phyloP scores from a whole-genome alignment of 2,113 vertebrate genomes.

The Podilymbus podiceps region DNA sequence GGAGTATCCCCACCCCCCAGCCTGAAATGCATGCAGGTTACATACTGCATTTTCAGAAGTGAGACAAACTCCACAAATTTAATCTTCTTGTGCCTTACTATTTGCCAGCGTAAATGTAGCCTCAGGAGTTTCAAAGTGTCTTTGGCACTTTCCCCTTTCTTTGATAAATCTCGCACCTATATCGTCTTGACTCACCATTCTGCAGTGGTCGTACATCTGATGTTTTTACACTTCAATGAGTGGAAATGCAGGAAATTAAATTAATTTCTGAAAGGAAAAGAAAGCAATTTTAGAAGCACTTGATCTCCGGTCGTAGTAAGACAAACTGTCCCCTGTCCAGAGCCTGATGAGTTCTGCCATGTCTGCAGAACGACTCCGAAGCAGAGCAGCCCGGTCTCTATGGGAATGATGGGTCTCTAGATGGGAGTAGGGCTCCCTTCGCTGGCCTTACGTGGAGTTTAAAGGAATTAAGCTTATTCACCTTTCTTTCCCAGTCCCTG shows the following conservation, averaged over 20 bases:
- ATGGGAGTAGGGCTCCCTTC: neutral
- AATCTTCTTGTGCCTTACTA: neutral
- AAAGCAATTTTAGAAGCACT: neutral
- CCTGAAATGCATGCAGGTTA: neutral
- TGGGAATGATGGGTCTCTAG: neutral
- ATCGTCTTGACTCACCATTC: neutral
- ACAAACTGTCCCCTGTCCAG: neutral
- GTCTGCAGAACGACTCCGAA: rapidly evolving
- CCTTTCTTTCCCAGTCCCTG: neutral
- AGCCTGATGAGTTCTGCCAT: neutral
- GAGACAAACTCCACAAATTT: neutral
- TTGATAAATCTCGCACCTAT: neutral
- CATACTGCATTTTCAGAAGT: neutral
- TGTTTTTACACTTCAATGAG: neutral
- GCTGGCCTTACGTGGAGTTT: neutral
- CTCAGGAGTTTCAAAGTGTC: neutral
- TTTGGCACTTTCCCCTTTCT: neutral
- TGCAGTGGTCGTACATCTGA: neutral
- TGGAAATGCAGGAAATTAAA: neutral
- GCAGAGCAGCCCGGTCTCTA: neutral
- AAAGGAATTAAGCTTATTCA: neutral
- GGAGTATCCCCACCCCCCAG: neutral
- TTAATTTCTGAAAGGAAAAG: neutral
- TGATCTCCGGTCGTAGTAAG: neutral
- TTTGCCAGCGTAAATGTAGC: neutral